Base-by-base conservation (phyloP, 2,113 vertebrate genomes). In the Paracanthobrama guichenoti region DNA sequence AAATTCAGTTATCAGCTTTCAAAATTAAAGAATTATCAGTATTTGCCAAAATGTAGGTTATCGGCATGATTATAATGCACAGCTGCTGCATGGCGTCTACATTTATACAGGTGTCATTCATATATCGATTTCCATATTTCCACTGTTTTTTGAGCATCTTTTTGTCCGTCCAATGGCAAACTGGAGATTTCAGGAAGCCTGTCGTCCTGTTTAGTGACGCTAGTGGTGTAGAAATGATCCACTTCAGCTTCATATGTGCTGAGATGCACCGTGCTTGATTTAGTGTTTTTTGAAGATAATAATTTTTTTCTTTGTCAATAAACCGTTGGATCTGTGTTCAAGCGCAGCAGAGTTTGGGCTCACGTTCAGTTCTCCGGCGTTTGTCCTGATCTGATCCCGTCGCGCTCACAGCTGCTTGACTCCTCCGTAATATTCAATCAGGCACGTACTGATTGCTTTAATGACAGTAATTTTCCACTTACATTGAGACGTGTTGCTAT, bases 381-480 rank as follows among this genome's bases (percentile, higher is more conserved):
- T 46, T 82, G 48, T 60, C 67, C 39, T n/a, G 50, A 59, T 62
- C 39, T 50, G 71, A 83, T 83, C 81, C 44, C 11, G 4, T 46
- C 35, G 35, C 44, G 14, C 57, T 50, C 46, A 46, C 60, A 66
- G 59, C 62, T 84, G 60, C 48, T 69, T 1, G 83, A 59, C 71
- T 39, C 39, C 16, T 31, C 50, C 55, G 24, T 53, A 46, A 76
- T 55, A 81, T 24, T 60, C 42, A 74, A 24, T 64, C 55, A 64
- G 6, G 57, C 60, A 22, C 35, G 28, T 39, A 20, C 39, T 60
- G 73, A 77, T 86, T n/a, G 77, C 28, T 62, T 39, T 72, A 71
- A 78, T 71, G 78, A 83, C 64, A 26, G 18, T 79, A 6, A 83
- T 86, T 83, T 79, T 83, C 64, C 85, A 73, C 75, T 78, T 86